Evolutionary conservation across 2,888 invertebrate species (phyloP), one percentile per base, ranked within the genome.

Genomic region (Sclerodermus sp.): DNA sequence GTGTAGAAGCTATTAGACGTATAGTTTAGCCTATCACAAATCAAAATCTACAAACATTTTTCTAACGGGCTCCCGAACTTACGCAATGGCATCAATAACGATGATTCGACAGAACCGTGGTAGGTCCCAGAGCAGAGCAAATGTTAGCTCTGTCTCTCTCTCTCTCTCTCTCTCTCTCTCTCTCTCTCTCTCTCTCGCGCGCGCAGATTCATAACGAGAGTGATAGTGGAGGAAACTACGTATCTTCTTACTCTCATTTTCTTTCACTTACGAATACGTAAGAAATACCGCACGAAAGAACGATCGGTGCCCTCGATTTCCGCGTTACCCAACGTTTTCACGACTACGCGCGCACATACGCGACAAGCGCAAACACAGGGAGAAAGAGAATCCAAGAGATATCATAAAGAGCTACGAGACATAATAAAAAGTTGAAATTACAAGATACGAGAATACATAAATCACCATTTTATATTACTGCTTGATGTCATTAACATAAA

Each of bases 61-160:
- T 8, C 23, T 8, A 23, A 23, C 3, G 23, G 8, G 23, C 23
- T 49, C 47, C 40, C 32, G 15, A 12, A 39, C 48, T 58, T 59
- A 42, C 53, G 49, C 38, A 60, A 60, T 23, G 8, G 23, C 23
- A 8, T 23, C 23, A 8, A 23, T 14, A 17, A 44, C 17, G 50
- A 56, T 53, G 53, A 60, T 53, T 46, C 53, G 47, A 50, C 49
- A 51, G 58, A 60, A 60, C 58, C 55, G 55, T 58, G 55, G 49
- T 59, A 58, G 59, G 58, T 59, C 59, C 53, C 15, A 34, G 56
- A n/a, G 23, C 23, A 8, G 23, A 23, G 23, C 23, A 23, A 23
- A 23, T 8, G 3, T 8, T 23, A 23, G 4, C 8, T n/a, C n/a
- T n/a, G n/a, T n/a, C n/a, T n/a, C n/a, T n/a, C n/a, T n/a, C n/a